phyloP scores from a whole-genome alignment of 2,113 vertebrate species.

The Phasianus colchicus region DNA sequence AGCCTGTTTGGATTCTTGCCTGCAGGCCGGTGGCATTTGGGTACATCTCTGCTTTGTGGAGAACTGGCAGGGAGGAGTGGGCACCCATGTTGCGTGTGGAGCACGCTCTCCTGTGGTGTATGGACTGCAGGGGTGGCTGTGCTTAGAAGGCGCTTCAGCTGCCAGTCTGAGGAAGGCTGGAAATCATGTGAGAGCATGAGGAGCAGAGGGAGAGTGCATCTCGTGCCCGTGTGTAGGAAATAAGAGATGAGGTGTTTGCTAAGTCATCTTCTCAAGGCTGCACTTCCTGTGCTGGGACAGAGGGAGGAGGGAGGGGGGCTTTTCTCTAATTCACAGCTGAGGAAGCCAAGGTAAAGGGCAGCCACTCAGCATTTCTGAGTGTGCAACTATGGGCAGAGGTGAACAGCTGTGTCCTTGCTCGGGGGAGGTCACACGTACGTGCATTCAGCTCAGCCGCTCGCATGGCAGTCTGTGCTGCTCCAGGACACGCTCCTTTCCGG shows the following conservation, averaged over 20 bases:
- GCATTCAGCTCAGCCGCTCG: neutral
- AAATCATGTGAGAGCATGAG: neutral
- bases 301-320: neutral
- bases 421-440: rapidly evolving
- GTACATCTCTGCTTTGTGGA: neutral
- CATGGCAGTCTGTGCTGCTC: neutral
- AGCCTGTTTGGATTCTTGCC: neutral
- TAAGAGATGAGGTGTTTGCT: neutral
- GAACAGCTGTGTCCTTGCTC: neutral
- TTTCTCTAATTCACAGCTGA: neutral
- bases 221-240: neutral
- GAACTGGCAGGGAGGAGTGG: neutral
- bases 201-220: neutral
- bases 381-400: neutral
- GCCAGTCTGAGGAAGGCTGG: neutral
- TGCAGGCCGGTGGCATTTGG: neutral
- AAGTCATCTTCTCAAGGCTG: neutral
- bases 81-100: neutral
- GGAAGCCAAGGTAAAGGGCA: neutral
- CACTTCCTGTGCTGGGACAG: neutral
- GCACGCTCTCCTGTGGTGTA: rapidly evolving
- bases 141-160: neutral
- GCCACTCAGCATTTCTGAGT: rapidly evolving
- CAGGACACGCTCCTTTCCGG: neutral
- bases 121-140: neutral